Evolutionary conservation across 2,888 invertebrate species (phyloP), one percentile per base, ranked within the genome.

Genomic region (Pinctada fucata): DNA sequence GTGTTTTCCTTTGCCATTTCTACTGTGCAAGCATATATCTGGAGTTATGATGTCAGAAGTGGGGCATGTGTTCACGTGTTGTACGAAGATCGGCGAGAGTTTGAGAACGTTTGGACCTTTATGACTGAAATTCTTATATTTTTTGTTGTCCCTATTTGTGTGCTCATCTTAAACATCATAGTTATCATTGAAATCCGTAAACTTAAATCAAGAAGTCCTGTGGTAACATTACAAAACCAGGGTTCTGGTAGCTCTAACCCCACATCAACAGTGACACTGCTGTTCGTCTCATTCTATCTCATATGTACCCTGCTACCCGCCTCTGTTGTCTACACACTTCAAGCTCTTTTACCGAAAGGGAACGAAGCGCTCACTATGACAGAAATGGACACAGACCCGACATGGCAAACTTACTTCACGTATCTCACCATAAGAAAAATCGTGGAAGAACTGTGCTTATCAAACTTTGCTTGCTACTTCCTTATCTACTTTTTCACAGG

Each of bases 401-500:
- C n/a, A n/a, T 52, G 79, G 3, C 88, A 88, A 69, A 82, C 83
- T 78, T 88, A 91, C 81, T 85, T 91, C n/a, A 84, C 86, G 2
- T 92, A 90, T 82, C 84, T 83, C 70, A 85, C 87, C 3, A 86
- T 90, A 31, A 79, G 89, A 45, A 88, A 88, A 72, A 79, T 90
- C 5, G 84, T 91, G 3, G 87, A 90, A 78, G 90, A 91, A 78
- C 82, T 91, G n/a, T 90, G 91, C 47, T 86, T 92, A 81, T 91
- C 92, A 3, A 92, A 91, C 76, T 91, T 90, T 66, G 91, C 92
- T 3, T 91, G 90, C 77, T 91, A 92, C 82, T 89, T 92, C 81
- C 91, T 90, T 79, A 92, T 92, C 67, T 92, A 92, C 76, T 87
- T 90, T 66, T 81, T 90, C 31, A 92, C 92, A 0, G 92, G 92